Percentiles rank a stretch among this genome's conserved stretches.
phyloP scores from a whole-genome alignment of 2,113 vertebrate genomes.

The Sterrhoptilus dennistouni region DNA sequence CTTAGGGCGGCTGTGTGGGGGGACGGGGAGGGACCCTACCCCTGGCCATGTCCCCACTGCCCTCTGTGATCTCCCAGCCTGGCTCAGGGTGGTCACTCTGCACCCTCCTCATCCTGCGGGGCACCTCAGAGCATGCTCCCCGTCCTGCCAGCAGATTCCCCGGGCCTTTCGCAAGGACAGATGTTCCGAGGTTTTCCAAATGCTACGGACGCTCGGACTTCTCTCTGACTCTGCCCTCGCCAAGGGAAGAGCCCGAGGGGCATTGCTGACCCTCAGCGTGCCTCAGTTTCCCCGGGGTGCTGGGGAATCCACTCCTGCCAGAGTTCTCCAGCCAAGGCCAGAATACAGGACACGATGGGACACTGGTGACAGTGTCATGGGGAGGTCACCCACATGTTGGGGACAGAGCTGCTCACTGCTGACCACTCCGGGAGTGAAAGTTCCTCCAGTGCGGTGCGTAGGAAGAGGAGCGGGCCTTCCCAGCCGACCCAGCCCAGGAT shows the following conservation, averaged over 20 bases:
- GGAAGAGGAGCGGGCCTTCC: background rate
- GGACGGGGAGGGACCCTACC: background rate
- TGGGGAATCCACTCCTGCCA: background rate
- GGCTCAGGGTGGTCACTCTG: background rate
- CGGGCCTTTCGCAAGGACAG: background rate
- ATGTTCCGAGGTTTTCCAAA: background rate
- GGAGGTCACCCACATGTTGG: background rate
- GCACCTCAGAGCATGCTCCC: background rate
- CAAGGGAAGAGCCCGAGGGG: background rate
- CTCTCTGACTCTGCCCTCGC: rapidly evolving
- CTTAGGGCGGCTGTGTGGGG: background rate
- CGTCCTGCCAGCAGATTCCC: background rate
- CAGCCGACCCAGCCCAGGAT: background rate
- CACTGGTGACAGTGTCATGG: background rate
- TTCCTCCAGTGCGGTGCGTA: background rate
- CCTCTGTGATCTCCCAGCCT: background rate
- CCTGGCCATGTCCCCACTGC: background rate
- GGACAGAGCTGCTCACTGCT: background rate
- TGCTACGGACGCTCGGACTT: background rate
- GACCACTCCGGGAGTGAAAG: background rate
- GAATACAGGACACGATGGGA: background rate
- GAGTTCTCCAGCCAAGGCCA: rapidly evolving
- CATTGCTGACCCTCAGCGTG: background rate
- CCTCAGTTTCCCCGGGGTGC: background rate
- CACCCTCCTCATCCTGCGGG: background rate